These are phyloP conservation scores for Harpagifer antarcticus DNA, from an alignment of 2,797 vertebrate species.

Conservation along the genomic window DNA sequence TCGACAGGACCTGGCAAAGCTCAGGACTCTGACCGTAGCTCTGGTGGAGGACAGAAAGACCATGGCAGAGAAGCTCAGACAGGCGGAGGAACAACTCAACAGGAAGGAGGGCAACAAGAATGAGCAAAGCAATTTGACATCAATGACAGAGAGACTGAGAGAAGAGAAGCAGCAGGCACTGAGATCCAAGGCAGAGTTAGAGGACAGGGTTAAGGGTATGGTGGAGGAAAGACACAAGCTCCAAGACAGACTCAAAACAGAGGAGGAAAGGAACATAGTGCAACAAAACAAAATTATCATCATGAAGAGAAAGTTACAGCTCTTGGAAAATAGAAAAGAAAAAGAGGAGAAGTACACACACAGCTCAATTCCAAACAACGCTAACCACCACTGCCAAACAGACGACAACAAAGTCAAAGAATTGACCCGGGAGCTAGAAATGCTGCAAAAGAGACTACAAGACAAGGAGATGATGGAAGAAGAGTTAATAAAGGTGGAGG, in stretches of 20 bases:
- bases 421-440: slow-evolving; percentile 92
- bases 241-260: slow-evolving; percentile 88
- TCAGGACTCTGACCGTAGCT: slow-evolving; percentile 94
- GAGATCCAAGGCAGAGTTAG: slow-evolving; percentile 91
- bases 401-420: slow-evolving; percentile 97
- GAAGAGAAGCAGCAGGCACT: slow-evolving; percentile 92
- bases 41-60: slow-evolving; percentile 94
- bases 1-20: slow-evolving; percentile 93
- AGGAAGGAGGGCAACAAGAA: slow-evolving; percentile 87
- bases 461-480: slow-evolving; percentile 93
- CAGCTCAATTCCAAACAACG: slow-evolving; percentile 72
- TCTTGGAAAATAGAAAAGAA: slow-evolving; percentile 86
- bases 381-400: slow-evolving; percentile 81
- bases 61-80: slow-evolving; percentile 91
- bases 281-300: slow-evolving; percentile 90
- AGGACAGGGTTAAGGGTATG: slow-evolving; percentile 89
- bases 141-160: slow-evolving; percentile 90
- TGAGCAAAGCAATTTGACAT: slow-evolving; percentile 90
- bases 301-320: slow-evolving; percentile 91
- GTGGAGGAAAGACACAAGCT: slow-evolving; percentile 92
- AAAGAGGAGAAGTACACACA: slow-evolving; percentile 85
- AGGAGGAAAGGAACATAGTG: slow-evolving; percentile 91
- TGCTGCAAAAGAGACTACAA: slow-evolving; percentile 89
- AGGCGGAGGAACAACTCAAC: slow-evolving; percentile 92
- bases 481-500: slow-evolving; percentile 91